Conservation (phyloP, 2,888 invertebrate genomes). For the Elysia crispata region DNA sequence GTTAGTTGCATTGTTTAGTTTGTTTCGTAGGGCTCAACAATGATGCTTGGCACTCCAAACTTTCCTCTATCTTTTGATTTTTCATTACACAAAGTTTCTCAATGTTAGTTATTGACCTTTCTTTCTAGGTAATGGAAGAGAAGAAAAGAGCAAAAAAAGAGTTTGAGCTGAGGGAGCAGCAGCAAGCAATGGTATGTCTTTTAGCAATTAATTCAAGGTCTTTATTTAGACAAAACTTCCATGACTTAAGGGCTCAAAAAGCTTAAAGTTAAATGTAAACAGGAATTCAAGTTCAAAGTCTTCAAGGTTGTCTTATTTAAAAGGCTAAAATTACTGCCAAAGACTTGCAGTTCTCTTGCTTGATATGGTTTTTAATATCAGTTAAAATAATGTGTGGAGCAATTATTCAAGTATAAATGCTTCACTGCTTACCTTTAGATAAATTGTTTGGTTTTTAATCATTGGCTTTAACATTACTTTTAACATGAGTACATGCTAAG, state of each 20-base stretch:
- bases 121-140: constrained; percentile 32
- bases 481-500: too few relatives aligned
- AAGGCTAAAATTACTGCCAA: too few relatives aligned
- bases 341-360: too few relatives aligned
- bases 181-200: background rate
- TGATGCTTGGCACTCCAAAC: background rate
- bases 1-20: background rate
- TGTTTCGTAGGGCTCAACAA: background rate
- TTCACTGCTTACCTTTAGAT: too few relatives aligned
- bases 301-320: too few relatives aligned
- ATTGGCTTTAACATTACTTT: too few relatives aligned
- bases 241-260: background rate
- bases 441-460: too few relatives aligned
- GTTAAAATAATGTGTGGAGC: too few relatives aligned
- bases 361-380: too few relatives aligned
- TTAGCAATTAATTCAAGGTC: background rate
- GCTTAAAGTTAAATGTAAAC: background rate
- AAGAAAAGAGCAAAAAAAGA: constrained; percentile 41
- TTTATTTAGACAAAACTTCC: too few relatives aligned
- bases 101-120: background rate
- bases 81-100: background rate
- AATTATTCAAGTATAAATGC: too few relatives aligned
- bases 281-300: background rate
- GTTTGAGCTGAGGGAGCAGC: background rate
- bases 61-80: background rate